Evolutionary conservation across 1,140 invertebrate genomes (phyloP).

Genomic region (Pachypsylla venusta): DNA sequence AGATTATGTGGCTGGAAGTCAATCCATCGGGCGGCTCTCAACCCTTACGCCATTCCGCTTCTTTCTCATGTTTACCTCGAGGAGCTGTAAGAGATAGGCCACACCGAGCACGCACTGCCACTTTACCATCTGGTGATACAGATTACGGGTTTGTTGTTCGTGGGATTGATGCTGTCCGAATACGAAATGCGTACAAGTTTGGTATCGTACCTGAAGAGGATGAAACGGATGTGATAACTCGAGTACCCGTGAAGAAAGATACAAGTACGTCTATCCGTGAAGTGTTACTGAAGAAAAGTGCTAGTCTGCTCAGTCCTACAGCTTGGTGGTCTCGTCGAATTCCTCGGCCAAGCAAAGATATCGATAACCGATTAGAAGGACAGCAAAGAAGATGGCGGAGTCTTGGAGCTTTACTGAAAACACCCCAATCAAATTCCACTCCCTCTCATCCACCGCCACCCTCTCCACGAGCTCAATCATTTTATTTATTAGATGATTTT

Average conservation of each 20-base stretch:
- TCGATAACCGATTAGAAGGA: conserved; percentile 23
- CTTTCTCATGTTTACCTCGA: conserved; percentile 36
- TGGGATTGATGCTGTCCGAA: conserved; percentile 6
- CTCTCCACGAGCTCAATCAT: conserved; percentile 34
- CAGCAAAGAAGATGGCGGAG: conserved; percentile 35
- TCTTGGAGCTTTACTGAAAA: conserved; percentile 34
- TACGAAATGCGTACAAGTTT: conserved; percentile 14
- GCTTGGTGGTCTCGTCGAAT: conserved; percentile 24
- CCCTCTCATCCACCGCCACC: conserved; percentile 15
- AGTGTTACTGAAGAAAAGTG: conserved; percentile 31
- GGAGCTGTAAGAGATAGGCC: conserved; percentile 28
- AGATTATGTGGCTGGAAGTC: conserved; percentile 1
- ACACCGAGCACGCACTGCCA: conserved; percentile 35
- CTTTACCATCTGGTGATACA: conserved; percentile 28
- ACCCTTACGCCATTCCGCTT: conserved; percentile 35
- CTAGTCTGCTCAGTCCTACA: conserved; percentile 33
- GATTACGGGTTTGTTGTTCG: conserved; percentile 26
- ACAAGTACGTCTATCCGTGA: conserved; percentile 25
- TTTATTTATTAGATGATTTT: conserved; percentile 38
- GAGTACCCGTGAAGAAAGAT: conserved; percentile 14
- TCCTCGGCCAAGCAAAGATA: conserved; percentile 17
- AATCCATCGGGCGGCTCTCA: conserved; percentile 12
- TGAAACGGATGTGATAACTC: conserved; percentile 17
- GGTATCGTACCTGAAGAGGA: conserved; percentile 23
- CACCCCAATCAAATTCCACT: conserved; percentile 22